A percentile compares a stretch with the other conserved stretches of the same genome.
phyloP scores from a whole-genome alignment of 2,797 vertebrate species.

The Neosilurus mollespiculum region DNA sequence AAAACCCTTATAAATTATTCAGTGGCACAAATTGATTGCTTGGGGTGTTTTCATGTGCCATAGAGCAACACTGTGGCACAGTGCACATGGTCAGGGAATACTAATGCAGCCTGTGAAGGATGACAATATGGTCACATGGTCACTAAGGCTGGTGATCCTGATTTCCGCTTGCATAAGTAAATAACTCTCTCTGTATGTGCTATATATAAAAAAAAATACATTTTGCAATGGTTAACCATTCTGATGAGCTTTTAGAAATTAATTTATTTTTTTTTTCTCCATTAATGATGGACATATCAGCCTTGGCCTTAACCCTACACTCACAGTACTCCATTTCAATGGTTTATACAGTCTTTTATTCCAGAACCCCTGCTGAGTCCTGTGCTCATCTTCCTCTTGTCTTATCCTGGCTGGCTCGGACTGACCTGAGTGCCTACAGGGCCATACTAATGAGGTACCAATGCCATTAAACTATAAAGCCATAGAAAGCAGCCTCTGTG shows the following conservation, averaged over 20 bases:
- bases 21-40: constrained; percentile 45
- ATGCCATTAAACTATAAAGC: constrained; percentile 5
- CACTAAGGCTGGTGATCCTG: constrained; percentile 12
- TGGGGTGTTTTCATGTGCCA: constrained; percentile 44
- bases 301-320: neutral
- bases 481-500: neutral
- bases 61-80: constrained; percentile 14
- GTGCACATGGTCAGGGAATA: constrained; percentile 34
- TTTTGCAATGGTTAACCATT: neutral
- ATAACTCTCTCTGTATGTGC: neutral
- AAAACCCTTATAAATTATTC: constrained; percentile 55
- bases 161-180: neutral
- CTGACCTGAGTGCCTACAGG: constrained; percentile 6
- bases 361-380: constrained; percentile 2
- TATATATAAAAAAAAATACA: neutral
- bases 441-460: constrained; percentile 24
- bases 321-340: neutral
- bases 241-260: neutral
- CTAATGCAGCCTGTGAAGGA: constrained; percentile 14
- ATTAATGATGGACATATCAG: neutral
- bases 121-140: neutral
- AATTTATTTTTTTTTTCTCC: too few species aligned
- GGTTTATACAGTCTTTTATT: neutral
- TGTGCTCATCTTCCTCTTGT: constrained; percentile 4
- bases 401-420: neutral